Base-by-base conservation (phyloP, 2,888 invertebrate species). In the Caenorhabditis macrosperma region DNA sequence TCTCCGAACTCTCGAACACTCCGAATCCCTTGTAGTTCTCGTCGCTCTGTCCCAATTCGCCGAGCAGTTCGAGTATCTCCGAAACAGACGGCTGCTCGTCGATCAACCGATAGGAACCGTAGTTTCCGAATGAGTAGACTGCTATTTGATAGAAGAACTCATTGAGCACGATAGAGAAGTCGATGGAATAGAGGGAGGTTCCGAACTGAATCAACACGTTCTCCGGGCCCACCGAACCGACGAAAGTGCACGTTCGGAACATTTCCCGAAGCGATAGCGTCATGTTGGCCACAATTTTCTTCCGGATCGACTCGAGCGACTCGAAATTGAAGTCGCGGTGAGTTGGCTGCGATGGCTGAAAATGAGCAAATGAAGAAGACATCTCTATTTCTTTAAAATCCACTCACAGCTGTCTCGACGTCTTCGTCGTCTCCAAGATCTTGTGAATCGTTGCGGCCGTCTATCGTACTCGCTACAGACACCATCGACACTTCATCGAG, bases 51-150 rank as follows among this genome's bases (percentile, higher is more conserved):
- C 61, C 46, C 15, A 71, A 50, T 5, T 59, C 59, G 20, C 64
- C 66, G 28, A 80, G 48, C 9, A 69, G 17, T 28, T 69, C 68
- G 2, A 83, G 30, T 15, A 78, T 41, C 1, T 71, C 68, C 3
- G 54, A 4, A 15, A 67, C n/a, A 4, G 59, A 6, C n/a, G 79
- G 63, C 12, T 67, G 38, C 22, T 71, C 71, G 9, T 83, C 75
- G 1, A 68, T 66, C 9, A 92, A 82, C 35, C 89, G 78, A 30
- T 96, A 94, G 17, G 94, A 92, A 6, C 95, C 95, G 85, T 95
- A 95, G 91, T 97, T 97, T 84, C 95, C 95, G 92, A 99, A 98
- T 89, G 97, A 95, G 87, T 94, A 94, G 15, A 97, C 89, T 90
- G 96, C 92, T 6, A 95, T 94, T 82, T 89, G 89, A 60, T 97